Percentiles rank a stretch among this genome's conserved stretches.
Conservation (phyloP, 1,140 invertebrate species). For the Hyles vespertilio region DNA sequence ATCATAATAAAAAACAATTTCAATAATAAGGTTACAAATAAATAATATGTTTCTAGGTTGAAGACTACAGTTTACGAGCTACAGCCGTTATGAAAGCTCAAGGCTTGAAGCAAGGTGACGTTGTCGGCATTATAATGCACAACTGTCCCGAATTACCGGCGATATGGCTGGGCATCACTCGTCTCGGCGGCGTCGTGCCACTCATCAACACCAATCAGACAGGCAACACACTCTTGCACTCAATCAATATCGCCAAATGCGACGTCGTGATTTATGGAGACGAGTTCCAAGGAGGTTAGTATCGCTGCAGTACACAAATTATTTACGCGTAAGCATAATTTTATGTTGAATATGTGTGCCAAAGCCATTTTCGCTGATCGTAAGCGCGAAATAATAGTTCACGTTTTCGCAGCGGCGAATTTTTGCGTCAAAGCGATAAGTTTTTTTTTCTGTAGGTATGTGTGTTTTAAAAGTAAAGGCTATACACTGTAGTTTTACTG, state of each 20-base stretch:
- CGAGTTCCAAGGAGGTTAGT: constrained; percentile 52
- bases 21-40: neutral
- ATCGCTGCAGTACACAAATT: neutral
- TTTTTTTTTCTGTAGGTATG: too few species aligned
- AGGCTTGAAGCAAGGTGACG: constrained; percentile 89
- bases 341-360: neutral
- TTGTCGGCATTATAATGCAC: constrained; percentile 91
- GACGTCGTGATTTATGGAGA: constrained; percentile 54
- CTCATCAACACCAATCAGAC: constrained; percentile 96
- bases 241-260: constrained; percentile 83
- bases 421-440: neutral
- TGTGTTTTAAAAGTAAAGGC: too few species aligned
- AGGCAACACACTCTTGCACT: constrained; percentile 89
- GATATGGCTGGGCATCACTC: constrained; percentile 92
- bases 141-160: constrained; percentile 91
- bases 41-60: constrained; percentile 77
- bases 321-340: neutral
- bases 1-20: too few species aligned
- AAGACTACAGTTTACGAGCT: constrained; percentile 90
- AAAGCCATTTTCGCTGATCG: neutral
- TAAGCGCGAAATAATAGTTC: neutral
- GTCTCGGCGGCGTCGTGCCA: constrained; percentile 90
- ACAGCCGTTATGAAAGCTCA: constrained; percentile 87
- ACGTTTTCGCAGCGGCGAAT: neutral
- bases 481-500: too few species aligned